Base-by-base conservation (phyloP, 1,140 invertebrate species). In the Archivesica marissinica region DNA sequence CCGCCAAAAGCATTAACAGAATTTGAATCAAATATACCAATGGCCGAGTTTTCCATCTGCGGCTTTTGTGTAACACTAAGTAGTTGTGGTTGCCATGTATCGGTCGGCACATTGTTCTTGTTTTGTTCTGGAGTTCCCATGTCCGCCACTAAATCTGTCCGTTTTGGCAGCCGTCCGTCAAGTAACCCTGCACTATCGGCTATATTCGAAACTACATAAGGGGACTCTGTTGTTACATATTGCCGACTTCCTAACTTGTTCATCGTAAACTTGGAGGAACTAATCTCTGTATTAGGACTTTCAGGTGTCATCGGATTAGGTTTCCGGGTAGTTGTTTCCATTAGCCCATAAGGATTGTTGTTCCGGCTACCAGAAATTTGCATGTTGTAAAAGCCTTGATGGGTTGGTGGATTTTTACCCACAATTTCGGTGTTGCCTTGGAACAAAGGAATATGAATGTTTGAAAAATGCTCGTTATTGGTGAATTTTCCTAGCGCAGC, bases 331-430 rank as follows among this genome's bases (percentile, higher is more conserved):
- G 33, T 13, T 0, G 25, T 38, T 54, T 41, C 23, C 17, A 13
- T 1, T 15, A 38, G 54, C 23, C 4, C 20, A 35, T 13, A 30
- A 50, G 20, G 25, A 20, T 3, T n/a, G 23, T 50, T 74, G 38
- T 50, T 25, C 44, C 17, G 23, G 20, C 33, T 47, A n/a, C 74
- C 74, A 28, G 74, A 76, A 35, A 76, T 54, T 76, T 76, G 28
- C 17, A 2, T 35, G 13, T 20, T 23, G 44, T 56, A 56, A 52
- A 76, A 76, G 6, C 74, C 66, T 7, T 64, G 28, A 20, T 25
- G 23, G 15, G 59, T 2, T 64, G 28, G 1, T 28, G 13, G 54
- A 1, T 59, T 59, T 23, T 3, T 28, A 28, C 15, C 33, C 9
- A 3, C 54, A 25, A 0, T 70, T 47, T 23, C 9, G 23, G 39